Base-by-base conservation (phyloP, 2,888 invertebrate genomes). In the Brachycybe producta region DNA sequence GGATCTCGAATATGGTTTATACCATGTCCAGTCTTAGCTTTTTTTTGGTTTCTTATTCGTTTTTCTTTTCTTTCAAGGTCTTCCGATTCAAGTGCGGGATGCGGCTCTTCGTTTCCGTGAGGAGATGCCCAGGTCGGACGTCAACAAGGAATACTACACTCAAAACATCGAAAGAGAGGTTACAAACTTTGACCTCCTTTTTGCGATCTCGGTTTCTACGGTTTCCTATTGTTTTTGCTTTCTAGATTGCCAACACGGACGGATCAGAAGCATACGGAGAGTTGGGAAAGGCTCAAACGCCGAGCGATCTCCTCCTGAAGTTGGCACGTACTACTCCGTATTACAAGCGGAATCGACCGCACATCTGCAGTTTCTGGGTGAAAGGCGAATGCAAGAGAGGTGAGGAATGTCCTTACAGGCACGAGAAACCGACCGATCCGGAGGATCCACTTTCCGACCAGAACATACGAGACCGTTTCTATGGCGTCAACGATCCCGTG, bases 321-420 rank as follows among this genome's bases (percentile, higher is more conserved):
- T 70, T 94, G 59, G 92, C 92, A 0, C 73, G 92, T 46, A 91
- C 90, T 3, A 84, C 87, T 39, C 94, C 94, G 0, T 95, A 94
- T 67, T 94, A 95, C 67, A 91, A 92, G 65, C 73, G 94, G 49
- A 94, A 94, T 64, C 74, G 90, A 58, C 91, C 94, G 0, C 94
- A 94, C 68, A 90, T 94, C 45, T 94, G 94, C 67, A 91, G 91
- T 0, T 95, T 94, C 69, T 94, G 91, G 87, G 92, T 94, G n/a
- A 95, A 94, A 72, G 94, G 92, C 2, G 92, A 94, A 67, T 94
- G 94, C 65, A 79, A 88, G 62, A 73, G 94, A 66, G 94, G 94
- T 17, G 94, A 95, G 67, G 94, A 95, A 65, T 94, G 94, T 67
- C 94, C 94, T 0, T 94, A 92, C 65, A 53, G 94, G 34, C 94